These are phyloP conservation scores for Cotesia glomerata DNA, from an alignment of 1,140 invertebrate genomes.

Conservation along the genomic window DNA sequence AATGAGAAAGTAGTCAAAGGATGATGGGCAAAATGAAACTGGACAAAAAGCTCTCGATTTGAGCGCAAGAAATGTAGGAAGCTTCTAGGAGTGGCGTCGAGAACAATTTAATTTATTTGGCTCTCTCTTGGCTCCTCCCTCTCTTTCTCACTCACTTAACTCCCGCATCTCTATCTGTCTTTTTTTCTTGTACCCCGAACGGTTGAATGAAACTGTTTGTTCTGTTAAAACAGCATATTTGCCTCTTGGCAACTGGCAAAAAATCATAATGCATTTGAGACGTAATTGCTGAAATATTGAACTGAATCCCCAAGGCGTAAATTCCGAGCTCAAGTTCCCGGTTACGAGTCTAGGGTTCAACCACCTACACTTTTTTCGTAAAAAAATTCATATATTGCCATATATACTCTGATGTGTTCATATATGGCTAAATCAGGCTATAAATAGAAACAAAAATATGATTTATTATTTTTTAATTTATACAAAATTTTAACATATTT, in stretches of 20 bases:
- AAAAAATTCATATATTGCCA: no score
- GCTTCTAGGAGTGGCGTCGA: neutral
- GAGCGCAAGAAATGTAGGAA: slow-evolving; percentile 1
- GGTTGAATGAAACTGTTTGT: slow-evolving; percentile 13
- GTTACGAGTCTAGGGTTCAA: neutral
- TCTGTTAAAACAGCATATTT: slow-evolving; percentile 16
- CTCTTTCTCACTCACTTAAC: neutral
- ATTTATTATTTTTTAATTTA: no score
- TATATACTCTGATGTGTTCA: no score
- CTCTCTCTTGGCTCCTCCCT: neutral
- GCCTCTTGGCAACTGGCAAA: slow-evolving; percentile 3
- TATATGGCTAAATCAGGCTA: no score
- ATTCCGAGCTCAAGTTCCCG: neutral
- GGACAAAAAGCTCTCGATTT: slow-evolving; percentile 4
- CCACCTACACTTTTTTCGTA: no score
- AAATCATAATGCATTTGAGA: slow-evolving; percentile 1
- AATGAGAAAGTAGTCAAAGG: neutral
- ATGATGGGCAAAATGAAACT: slow-evolving; percentile 4
- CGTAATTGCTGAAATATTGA: slow-evolving; percentile 15
- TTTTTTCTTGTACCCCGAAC: neutral
- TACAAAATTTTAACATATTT: no score
- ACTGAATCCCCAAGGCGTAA: neutral
- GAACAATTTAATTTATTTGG: slow-evolving; percentile 16
- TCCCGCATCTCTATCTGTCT: no score
- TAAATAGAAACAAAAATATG: no score